Conservation (phyloP, 2,888 invertebrate genomes). For the Nomada lathburiana region DNA sequence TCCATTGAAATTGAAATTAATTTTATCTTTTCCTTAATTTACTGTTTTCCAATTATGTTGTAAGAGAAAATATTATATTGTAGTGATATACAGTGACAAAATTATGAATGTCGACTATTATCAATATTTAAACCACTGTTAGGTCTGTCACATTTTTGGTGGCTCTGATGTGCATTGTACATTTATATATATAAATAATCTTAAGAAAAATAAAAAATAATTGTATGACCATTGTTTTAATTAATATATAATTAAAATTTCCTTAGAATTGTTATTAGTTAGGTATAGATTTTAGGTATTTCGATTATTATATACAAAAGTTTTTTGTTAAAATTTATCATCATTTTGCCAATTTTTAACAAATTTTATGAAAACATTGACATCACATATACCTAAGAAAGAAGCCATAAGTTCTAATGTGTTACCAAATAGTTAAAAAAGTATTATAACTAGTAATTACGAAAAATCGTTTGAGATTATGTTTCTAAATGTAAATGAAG, state of each 20-base stretch:
- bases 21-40: constrained; percentile 7
- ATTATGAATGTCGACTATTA: constrained; percentile 37
- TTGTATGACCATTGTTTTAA: constrained; percentile 5
- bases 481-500: too few species aligned
- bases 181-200: constrained; percentile 70
- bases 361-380: too few species aligned
- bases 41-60: constrained; percentile 16
- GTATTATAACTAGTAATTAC: too few species aligned
- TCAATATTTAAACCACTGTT: constrained; percentile 30
- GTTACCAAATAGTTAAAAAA: too few species aligned
- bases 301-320: too few species aligned
- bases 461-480: too few species aligned
- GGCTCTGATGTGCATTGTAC: constrained; percentile 72
- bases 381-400: too few species aligned
- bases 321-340: too few species aligned
- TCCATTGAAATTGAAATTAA: constrained; percentile 28
- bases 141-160: constrained; percentile 52
- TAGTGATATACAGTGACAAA: constrained; percentile 25
- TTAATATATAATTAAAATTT: constrained; percentile 13
- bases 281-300: too few species aligned
- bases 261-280: not conserved
- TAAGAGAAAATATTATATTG: constrained; percentile 18
- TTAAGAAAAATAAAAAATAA: constrained; percentile 63
- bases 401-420: too few species aligned
- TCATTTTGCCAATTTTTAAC: too few species aligned